Conservation (phyloP, 2,797 vertebrate genomes). For the Sebastes baramenuke region DNA sequence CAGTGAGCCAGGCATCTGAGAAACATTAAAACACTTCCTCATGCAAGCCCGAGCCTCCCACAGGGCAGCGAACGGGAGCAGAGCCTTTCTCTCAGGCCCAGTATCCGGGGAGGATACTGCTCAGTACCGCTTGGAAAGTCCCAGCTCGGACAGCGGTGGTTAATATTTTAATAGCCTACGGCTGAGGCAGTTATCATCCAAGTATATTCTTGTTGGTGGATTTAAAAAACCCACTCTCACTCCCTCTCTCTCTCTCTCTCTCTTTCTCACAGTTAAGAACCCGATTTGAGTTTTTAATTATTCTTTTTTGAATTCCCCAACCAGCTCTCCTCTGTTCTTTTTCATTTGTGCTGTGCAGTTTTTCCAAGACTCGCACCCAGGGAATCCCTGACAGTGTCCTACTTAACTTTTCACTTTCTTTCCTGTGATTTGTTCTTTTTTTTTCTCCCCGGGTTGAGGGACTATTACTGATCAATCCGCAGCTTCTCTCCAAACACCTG, state of each 20-base stretch:
- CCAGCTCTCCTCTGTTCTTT: conserved; percentile 84
- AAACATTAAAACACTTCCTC: conserved; percentile 86
- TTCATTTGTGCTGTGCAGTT: conserved; percentile 83
- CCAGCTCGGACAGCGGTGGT: conserved; percentile 84
- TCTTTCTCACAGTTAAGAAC: conserved; percentile 82
- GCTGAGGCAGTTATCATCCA: conserved; percentile 83
- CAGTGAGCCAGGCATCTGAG: conserved; percentile 81
- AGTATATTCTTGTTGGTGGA: conserved; percentile 85
- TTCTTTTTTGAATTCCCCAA: conserved; percentile 85
- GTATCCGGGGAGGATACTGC: conserved; percentile 83
- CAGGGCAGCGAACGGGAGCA: conserved; percentile 80
- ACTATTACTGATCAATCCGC: conserved; percentile 82
- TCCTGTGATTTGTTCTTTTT: conserved; percentile 81
- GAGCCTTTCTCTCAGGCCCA: conserved; percentile 82
- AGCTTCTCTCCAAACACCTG: conserved; percentile 78
- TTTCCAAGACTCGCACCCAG: conserved; percentile 80
- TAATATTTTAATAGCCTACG: conserved; percentile 86
- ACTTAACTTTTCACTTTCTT: conserved; percentile 86
- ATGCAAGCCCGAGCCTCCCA: conserved; percentile 82
- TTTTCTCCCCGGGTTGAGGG: conserved; percentile 66
- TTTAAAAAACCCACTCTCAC: conserved; percentile 76
- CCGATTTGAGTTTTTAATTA: conserved; percentile 86
- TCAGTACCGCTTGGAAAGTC: conserved; percentile 81
- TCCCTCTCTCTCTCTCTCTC: conserved; percentile 64
- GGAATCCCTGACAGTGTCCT: conserved; percentile 83